Conservation (phyloP, 2,888 invertebrate genomes). For the Mylabris sibirica region DNA sequence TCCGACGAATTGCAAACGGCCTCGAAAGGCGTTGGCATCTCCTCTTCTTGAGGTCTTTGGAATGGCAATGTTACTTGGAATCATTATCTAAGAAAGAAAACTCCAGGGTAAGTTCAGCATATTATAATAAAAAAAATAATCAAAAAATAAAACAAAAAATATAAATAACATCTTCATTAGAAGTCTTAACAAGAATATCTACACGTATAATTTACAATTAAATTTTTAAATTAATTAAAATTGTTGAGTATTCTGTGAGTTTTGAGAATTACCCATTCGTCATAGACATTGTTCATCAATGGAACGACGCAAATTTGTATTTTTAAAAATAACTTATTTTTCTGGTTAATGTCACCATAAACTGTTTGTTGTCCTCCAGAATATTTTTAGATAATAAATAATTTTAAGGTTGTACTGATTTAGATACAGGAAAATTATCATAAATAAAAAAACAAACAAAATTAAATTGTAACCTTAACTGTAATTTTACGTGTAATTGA, state of each 20-base stretch:
- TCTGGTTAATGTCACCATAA: conserved; percentile 9
- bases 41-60: conserved; percentile 86
- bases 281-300: neutral
- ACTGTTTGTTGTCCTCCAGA: neutral
- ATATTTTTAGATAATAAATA: conserved; percentile 1
- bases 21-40: conserved; percentile 91
- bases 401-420: neutral
- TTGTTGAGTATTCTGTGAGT: neutral
- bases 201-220: neutral
- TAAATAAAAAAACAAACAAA: no score
- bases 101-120: conserved; percentile 65
- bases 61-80: conserved; percentile 93
- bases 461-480: neutral
- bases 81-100: conserved; percentile 75
- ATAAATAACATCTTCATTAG: neutral
- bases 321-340: neutral
- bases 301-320: neutral
- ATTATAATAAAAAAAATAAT: neutral
- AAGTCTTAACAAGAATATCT: no score
- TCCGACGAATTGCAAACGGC: conserved; percentile 67
- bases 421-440: neutral
- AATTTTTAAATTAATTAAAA: no score
- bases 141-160: neutral
- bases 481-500: neutral
- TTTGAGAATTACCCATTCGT: neutral